These are phyloP conservation scores for Parascotia fuliginaria DNA, from an alignment of 2,888 invertebrate genomes.

Conservation along the genomic window DNA sequence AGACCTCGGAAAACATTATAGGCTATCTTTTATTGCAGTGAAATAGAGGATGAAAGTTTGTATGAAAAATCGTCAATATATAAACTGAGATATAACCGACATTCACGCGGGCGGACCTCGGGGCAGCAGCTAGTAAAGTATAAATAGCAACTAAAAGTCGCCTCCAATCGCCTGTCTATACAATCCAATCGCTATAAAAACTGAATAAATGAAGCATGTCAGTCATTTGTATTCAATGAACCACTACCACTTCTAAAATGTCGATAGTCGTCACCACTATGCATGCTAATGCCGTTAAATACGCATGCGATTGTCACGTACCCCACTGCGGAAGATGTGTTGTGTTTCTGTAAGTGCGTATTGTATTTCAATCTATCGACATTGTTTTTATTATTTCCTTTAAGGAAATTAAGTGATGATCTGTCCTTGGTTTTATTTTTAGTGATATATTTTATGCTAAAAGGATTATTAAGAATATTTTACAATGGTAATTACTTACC, in stretches of 20 bases:
- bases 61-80: too few species aligned
- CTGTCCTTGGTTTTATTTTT: too few species aligned
- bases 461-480: too few species aligned
- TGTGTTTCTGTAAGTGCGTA: background rate
- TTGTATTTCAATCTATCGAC: background rate
- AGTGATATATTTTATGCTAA: too few species aligned
- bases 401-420: background rate
- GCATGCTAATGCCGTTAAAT: slow-evolving; percentile 20
- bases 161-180: slow-evolving; percentile 39
- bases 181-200: slow-evolving; percentile 27
- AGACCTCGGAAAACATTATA: too few species aligned
- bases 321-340: background rate
- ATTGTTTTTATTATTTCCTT: background rate
- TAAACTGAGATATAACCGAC: too few species aligned
- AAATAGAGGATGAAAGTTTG: too few species aligned
- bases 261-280: slow-evolving; percentile 32
- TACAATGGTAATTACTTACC: too few species aligned
- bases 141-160: slow-evolving; percentile 10
- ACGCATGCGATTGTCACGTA: slow-evolving; percentile 8
- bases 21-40: too few species aligned
- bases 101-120: too few species aligned
- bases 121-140: background rate
- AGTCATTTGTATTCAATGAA: slow-evolving; percentile 61
- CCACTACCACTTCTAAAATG: slow-evolving; percentile 61
- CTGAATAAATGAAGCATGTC: slow-evolving; percentile 54